Base-by-base conservation (phyloP, 2,113 vertebrate species). In the Apodemus speciosus region DNA sequence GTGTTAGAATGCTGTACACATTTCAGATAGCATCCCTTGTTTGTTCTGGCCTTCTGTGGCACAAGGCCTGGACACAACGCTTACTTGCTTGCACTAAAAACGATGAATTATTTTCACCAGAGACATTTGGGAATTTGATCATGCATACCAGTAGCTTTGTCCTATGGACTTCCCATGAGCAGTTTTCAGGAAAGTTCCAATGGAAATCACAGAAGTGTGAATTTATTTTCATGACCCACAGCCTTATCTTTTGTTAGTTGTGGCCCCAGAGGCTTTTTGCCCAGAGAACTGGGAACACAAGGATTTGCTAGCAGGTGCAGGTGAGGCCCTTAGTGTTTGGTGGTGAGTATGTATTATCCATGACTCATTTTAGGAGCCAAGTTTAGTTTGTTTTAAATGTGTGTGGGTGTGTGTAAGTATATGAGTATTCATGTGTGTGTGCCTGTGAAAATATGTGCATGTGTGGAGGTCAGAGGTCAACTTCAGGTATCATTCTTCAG, bases 1-100 rank as follows among this genome's bases (percentile, higher is more conserved):
- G 96, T 97, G 92, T 97, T 97, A 96, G 97, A 79, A 73, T 11
- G 56, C 58, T 35, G 95, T 80, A 85, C 76, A 90, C 93, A 89
- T n/a, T 93, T 56, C 0, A 0, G 89, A 85, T 94, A 97, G 91
- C 6, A 3, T 85, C 69, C 89, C 40, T 3, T 3, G 32, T 53
- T 79, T 77, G 68, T 25, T 2, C 46, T 62, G 40, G 21, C 64
- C 62, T 64, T 87, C 88, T 97, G 71, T 43, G 88, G 4, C 27
- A 89, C 0, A 0, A 58, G 87, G 94, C 6, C 25, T 43, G 64
- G 51, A 64, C 53, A 25, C 0, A 38, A 25, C 21, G 18, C 25
- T 43, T 51, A 49, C 51, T 85, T 87, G 46, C 88, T 75, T 53
- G 40, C 27, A 71, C 66, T 40, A 69, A 85, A 43, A n/a, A 66